Conservation (phyloP, 2,113 vertebrate species). For the Oryzias woworae region DNA sequence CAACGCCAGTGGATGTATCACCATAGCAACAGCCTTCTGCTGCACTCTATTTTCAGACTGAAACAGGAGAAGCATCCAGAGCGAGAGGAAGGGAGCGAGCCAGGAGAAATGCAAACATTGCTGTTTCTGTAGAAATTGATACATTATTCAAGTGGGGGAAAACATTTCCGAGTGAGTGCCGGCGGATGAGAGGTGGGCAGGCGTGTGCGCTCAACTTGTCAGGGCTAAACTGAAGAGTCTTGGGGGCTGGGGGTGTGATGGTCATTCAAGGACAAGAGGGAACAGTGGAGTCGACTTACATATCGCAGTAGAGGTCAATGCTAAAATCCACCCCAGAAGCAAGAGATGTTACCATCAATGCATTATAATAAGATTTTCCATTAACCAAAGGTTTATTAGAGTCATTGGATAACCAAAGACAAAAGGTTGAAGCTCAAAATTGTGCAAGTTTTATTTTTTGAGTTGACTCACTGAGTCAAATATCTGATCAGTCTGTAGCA, state of each 20-base stretch:
- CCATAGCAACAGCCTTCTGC: conserved; percentile 84
- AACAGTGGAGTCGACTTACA: conserved; percentile 53
- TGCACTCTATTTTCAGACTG: conserved; percentile 79
- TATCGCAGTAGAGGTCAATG: conserved; percentile 62
- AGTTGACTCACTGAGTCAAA: conserved; percentile 20
- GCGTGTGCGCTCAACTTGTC: conserved; percentile 30
- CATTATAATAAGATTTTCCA: conserved; percentile 27
- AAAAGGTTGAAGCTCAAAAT: conserved; percentile 22
- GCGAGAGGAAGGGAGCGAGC: conserved; percentile 41
- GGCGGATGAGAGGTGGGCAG: conserved; percentile 30
- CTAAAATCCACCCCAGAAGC: conserved; percentile 59
- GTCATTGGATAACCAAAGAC: conserved; percentile 38
- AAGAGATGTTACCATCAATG: conserved; percentile 49
- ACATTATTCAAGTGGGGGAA: conserved; percentile 76
- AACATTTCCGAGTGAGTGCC: conserved; percentile 52
- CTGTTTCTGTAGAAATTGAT: conserved; percentile 73
- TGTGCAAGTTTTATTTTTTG: conserved; percentile 21
- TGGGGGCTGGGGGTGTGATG: conserved; percentile 54
- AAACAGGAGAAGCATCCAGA: conserved; percentile 71
- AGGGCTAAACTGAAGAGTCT: conserved; percentile 41
- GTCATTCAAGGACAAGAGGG: conserved; percentile 65
- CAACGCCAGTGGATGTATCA: conserved; percentile 83
- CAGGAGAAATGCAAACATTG: conserved; percentile 76
- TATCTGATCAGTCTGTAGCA: conserved; percentile 9
- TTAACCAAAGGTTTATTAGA: conserved; percentile 8